Evolutionary conservation across 2,797 vertebrate genomes (phyloP).

Genomic region (Crocidura indochinensis): DNA sequence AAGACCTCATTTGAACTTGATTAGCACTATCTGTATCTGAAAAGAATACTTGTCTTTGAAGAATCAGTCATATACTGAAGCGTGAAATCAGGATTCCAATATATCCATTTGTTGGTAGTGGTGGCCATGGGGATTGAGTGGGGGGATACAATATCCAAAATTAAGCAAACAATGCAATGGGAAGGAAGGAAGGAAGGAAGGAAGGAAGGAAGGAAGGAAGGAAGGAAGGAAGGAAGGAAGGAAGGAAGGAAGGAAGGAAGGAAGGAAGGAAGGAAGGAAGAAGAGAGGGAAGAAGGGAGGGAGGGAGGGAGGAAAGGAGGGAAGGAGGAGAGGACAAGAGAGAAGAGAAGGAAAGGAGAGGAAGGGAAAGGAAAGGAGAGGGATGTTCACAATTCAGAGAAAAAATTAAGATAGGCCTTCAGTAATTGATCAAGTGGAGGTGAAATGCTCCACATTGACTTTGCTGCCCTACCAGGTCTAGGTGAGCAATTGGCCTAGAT

Average conservation of each 20-base stretch:
- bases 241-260: too few species aligned
- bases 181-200: background rate
- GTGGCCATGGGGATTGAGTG: background rate
- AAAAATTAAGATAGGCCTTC: background rate
- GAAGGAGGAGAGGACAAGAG: too few species aligned
- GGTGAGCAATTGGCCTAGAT: background rate
- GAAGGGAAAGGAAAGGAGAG: too few species aligned
- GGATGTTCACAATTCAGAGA: background rate
- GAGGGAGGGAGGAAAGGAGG: too few species aligned
- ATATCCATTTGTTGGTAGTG: background rate
- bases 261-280: too few species aligned
- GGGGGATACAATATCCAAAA: background rate
- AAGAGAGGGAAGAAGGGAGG: too few species aligned
- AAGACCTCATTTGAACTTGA: constrained; percentile 30
- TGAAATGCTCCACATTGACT: background rate
- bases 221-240: background rate
- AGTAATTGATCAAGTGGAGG: background rate
- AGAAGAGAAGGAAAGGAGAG: too few species aligned
- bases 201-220: background rate
- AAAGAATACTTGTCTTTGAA: background rate
- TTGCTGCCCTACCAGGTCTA: background rate
- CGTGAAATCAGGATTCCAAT: background rate
- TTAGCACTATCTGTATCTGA: background rate
- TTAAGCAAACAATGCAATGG: background rate
- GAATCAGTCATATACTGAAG: background rate